Evolutionary conservation across 2,113 vertebrate genomes (phyloP), one percentile per base, ranked within the genome.

Genomic region (Sander vitreus): DNA sequence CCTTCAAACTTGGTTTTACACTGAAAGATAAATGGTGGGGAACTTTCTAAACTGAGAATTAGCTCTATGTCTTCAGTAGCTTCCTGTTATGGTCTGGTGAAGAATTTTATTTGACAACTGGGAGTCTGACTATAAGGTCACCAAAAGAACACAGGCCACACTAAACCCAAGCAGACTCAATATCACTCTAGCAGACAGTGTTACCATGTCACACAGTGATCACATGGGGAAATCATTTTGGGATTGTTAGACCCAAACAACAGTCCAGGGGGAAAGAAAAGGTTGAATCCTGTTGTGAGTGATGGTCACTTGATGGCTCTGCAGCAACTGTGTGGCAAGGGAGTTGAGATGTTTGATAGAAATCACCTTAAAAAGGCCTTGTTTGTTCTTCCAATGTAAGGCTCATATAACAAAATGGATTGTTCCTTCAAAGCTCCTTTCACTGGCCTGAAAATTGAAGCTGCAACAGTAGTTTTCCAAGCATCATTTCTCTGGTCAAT

Each of bases 81-180:
- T 87, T 90, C 83, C 83, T 83, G 88, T 81, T 86, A 76, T 73
- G 81, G 85, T 92, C 76, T 86, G 74, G 63, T 83, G 85, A 86
- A 78, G 67, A 86, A 83, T 84, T 88, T 88, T 84, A 92, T 85
- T 85, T 81, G 89, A 88, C 80, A 77, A 80, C 84, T 85, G 87
- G 87, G 90, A 91, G 85, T 85, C 77, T 87, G 73, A 81, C 73
- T 78, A n/a, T 68, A 85, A 90, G 89, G 88, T 93, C 90, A 90
- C 80, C 50, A 50, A 57, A 82, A 55, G 83, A 86, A 76, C 78
- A 73, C 58, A n/a, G 69, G 53, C 53, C 78, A 72, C 72, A 68
- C 25, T 25, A 59, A 59, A 78, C 43, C 78, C 23, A 8, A 53
- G 39, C 68, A 62, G 45, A 25, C 75, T 82, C 51, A 47, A 62